Base-by-base conservation (phyloP, 1,140 invertebrate species). In the Lordiphosa mommai region DNA sequence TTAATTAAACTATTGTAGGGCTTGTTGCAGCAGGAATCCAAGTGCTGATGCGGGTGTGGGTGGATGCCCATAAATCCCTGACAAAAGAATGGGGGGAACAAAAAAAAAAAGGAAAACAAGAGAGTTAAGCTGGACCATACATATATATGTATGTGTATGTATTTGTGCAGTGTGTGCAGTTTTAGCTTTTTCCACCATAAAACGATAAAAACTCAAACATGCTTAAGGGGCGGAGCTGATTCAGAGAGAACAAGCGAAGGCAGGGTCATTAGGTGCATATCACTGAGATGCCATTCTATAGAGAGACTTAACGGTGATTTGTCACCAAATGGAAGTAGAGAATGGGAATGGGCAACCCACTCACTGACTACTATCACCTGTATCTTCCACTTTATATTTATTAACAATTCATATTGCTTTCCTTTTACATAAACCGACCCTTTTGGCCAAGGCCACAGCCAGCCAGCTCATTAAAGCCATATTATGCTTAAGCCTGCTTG, bases 1-100 rank as follows among this genome's bases (percentile, higher is more conserved):
- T 82, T 82, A 82, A 82, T 82, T 84, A 82, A 82, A 82, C 76
- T 82, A 82, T 84, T 82, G 58, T 84, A 80, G 65, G 68, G 66
- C 53, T 69, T 52, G 66, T 55, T 53, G 55, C 41, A 41, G 44
- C 32, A 34, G 20, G 20, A 6, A n/a, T n/a, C 8, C 27, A 40
- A 48, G 29, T 6, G 20, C 20, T 23, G 20, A 5, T 23, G 20
- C 20, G 20, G 20, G 20, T 23, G 20, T 5, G 20, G 20, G 20
- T 23, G 20, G 20, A 20, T 23, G 27, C 17, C 65, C 43, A 74
- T 76, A 76, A 76, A 74, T 70, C 51, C 10, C 20, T 27, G 29
- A 38, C 36, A 57, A 57, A 53, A 53, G 13, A 48, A 44, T n/a
- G 8, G 14, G 29, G n/a, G 12, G 50, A 12, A 17, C 9, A 12